Evolutionary conservation across 2,797 vertebrate species (phyloP).

Genomic region (Dicrostonyx torquatus): DNA sequence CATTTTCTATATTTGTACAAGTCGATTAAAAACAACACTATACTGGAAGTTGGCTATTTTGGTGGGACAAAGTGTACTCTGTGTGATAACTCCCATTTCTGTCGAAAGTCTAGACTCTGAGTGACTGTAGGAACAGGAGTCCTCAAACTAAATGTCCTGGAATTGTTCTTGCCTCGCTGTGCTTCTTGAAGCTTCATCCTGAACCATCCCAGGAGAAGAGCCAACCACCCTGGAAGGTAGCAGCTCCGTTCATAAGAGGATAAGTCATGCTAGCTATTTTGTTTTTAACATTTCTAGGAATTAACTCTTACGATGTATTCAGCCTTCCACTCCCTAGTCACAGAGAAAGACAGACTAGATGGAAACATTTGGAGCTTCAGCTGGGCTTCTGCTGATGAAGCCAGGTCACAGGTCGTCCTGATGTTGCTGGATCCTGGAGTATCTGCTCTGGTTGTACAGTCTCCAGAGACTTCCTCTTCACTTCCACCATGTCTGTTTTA

Average conservation of each 20-base stretch:
- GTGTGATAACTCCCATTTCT: not conserved
- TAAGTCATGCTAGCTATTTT: not conserved
- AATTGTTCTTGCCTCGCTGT: not conserved
- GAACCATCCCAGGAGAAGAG: not conserved
- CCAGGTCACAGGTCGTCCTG: no score
- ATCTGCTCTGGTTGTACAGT: not conserved
- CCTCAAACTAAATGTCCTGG: not conserved
- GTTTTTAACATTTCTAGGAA: constrained; percentile 19
- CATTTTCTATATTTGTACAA: not conserved
- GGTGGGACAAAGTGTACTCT: not conserved
- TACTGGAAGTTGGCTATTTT: not conserved
- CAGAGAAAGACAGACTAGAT: not conserved
- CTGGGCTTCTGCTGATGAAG: not conserved
- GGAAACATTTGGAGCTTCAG: not conserved
- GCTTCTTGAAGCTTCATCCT: not conserved
- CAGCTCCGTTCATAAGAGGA: not conserved
- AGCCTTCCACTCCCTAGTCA: not conserved
- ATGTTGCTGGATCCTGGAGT: not conserved
- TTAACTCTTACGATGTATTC: not conserved
- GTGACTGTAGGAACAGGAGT: not conserved
- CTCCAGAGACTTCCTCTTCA: not conserved
- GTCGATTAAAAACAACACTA: constrained; percentile 25
- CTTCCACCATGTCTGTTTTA: not conserved
- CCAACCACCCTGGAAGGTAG: not conserved
- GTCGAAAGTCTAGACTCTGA: not conserved